Evolutionary conservation across 2,113 vertebrate species (phyloP).

Genomic region (Ondatra zibethicus): DNA sequence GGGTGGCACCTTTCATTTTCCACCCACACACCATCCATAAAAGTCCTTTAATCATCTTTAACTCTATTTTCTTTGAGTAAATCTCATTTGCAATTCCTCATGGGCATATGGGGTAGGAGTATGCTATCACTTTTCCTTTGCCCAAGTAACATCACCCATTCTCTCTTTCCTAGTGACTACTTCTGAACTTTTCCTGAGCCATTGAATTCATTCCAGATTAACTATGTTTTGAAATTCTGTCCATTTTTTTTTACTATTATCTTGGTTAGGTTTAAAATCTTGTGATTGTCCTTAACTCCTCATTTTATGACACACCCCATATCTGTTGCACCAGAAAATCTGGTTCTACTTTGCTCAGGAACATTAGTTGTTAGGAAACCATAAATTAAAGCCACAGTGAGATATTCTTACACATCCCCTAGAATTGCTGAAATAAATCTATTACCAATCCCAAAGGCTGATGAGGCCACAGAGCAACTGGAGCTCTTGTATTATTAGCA

Average conservation of each 20-base stretch:
- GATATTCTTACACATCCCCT: neutral
- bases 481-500: slow-evolving; percentile 16
- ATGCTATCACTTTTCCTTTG: slow-evolving; percentile 39
- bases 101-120: slow-evolving; percentile 43
- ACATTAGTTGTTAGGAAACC: slow-evolving; percentile 9
- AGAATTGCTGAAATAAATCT: slow-evolving; percentile 58
- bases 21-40: slow-evolving; percentile 74
- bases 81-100: slow-evolving; percentile 44
- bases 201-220: slow-evolving; percentile 49
- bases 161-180: slow-evolving; percentile 52
- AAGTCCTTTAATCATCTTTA: slow-evolving; percentile 73
- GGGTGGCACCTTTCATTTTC: slow-evolving; percentile 79
- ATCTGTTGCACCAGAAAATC: slow-evolving; percentile 46
- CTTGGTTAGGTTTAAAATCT: slow-evolving; percentile 28
- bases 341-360: slow-evolving; percentile 28
- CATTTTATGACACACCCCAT: slow-evolving; percentile 20
- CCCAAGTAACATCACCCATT: slow-evolving; percentile 17
- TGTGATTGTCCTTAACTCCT: slow-evolving; percentile 45
- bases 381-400: slow-evolving; percentile 46
- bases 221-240: slow-evolving; percentile 50
- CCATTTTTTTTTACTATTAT: slow-evolving; percentile 10
- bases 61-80: slow-evolving; percentile 70
- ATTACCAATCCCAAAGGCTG: slow-evolving; percentile 28
- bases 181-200: slow-evolving; percentile 42
- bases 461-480: slow-evolving; percentile 28